Evolutionary conservation across 2,888 invertebrate species (phyloP), one percentile per base, ranked within the genome.

Genomic region (Gortyna flavago): DNA sequence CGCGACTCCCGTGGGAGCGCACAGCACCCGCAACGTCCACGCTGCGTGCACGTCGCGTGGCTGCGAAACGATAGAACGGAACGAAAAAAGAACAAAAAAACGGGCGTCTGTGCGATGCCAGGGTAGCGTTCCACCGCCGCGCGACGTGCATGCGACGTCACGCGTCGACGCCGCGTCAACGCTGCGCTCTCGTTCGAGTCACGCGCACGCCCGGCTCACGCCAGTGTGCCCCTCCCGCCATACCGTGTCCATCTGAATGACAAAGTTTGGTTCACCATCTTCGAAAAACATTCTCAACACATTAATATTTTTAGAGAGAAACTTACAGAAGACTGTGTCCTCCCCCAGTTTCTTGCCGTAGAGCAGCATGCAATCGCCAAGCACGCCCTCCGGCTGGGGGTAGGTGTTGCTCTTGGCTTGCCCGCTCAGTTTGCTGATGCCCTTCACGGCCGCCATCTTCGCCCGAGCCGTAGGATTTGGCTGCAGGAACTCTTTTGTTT

Each of bases 401-500:
- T 99, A 99, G 66, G 99, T 99, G 93, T 99, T 98, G 86, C 99
- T 99, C 97, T 99, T 99, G 61, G 99, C 99, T 95, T 99, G 99
- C 25, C 99, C 99, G 92, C 99, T 98, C 86, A 99, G 97, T 97
- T 99, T 99, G 91, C 99, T 99, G 91, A 99, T 99, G 81, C 99
- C 98, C 95, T 99, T 99, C 61, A 99, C 99, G 77, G 99, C 99
- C 11, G 99, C 99, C 99, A 99, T 99, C 96, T 99, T 99, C 62
- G 99, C 99, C 79, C 99, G 97, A 29, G 99, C 99, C 83, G 98
- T 99, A 77, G 99, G 99, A 97, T 99, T 99, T 74, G 99, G 99
- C 95, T 99, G 99, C 66, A 99, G 97, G 95, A 99, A 99, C 97
- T 99, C 99, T 97, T 99, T 99, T 78, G 99, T 99, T 97, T 99